Percentiles rank a stretch among this genome's conserved stretches.
phyloP scores from a whole-genome alignment of 2,888 invertebrate species.

The Notocelia uddmanniana region DNA sequence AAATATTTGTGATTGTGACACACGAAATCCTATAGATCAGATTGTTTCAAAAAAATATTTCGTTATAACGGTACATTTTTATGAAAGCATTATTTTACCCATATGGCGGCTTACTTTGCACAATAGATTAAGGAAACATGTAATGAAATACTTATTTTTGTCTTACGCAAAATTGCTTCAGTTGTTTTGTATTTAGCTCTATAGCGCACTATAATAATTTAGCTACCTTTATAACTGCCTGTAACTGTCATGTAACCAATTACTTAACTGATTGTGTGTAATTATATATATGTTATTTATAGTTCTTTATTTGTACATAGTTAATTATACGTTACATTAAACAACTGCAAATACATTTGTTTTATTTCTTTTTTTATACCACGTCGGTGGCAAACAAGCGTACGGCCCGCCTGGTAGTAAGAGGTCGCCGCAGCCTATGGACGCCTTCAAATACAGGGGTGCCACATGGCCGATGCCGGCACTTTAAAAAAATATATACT shows the following conservation, averaged over 20 bases:
- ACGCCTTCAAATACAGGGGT: too few species aligned
- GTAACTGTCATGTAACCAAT: constrained; percentile 35
- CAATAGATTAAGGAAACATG: constrained; percentile 29
- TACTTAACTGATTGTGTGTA: constrained; percentile 41
- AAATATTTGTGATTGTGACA: constrained; percentile 8
- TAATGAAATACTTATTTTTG: constrained; percentile 17
- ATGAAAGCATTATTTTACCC: constrained; percentile 4
- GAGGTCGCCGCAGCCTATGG: too few species aligned
- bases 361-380: constrained; percentile 4
- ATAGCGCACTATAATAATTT: constrained; percentile 19
- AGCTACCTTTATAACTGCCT: constrained; percentile 41
- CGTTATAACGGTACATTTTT: not conserved
- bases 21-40: not conserved
- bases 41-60: constrained; percentile 21
- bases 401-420: too few species aligned
- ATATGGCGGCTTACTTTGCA: constrained; percentile 32
- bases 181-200: constrained; percentile 31
- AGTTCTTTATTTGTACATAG: constrained; percentile 45
- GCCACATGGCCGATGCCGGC: too few species aligned
- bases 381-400: too few species aligned
- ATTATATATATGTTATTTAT: constrained; percentile 42
- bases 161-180: constrained; percentile 23
- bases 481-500: too few species aligned
- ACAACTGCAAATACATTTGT: constrained; percentile 30
- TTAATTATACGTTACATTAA: constrained; percentile 46